These are phyloP conservation scores for Platyura marginata DNA, from an alignment of 1,140 invertebrate species.

Conservation along the genomic window DNA sequence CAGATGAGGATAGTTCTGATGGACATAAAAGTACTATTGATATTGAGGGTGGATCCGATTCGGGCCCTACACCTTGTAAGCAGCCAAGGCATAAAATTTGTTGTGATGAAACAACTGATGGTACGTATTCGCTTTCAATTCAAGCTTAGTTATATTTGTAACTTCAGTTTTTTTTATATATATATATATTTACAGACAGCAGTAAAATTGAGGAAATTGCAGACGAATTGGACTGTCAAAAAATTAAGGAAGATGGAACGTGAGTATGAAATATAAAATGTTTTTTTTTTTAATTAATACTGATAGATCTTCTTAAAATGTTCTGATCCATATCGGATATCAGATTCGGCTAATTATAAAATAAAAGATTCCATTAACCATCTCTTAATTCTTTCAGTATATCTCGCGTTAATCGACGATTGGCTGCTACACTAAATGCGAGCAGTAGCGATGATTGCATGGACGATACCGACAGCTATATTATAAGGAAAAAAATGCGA, in stretches of 20 bases:
- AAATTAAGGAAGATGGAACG: conserved; percentile 14
- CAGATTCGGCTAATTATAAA: no score
- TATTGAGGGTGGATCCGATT: conserved; percentile 10
- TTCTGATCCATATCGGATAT: no score
- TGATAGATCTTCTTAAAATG: no score
- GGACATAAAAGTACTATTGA: conserved; percentile 20
- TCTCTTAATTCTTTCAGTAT: neutral
- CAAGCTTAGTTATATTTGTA: neutral
- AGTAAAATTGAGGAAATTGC: conserved; percentile 13
- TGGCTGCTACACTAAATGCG: neutral
- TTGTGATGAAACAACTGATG: conserved; percentile 12
- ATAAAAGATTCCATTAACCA: neutral
- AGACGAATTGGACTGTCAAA: conserved; percentile 11
- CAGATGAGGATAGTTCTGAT: conserved; percentile 26
- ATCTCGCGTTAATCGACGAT: neutral
- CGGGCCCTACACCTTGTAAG: conserved; percentile 30
- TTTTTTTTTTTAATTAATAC: conserved; percentile 1
- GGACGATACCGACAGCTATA: conserved; percentile 1
- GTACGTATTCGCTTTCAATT: conserved; percentile 1
- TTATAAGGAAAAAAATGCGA: conserved; percentile 14
- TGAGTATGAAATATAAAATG: conserved; percentile 10
- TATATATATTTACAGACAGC: neutral
- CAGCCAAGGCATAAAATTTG: conserved; percentile 12
- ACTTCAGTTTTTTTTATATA: conserved; percentile 1
- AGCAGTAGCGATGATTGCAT: conserved; percentile 3